Conservation (phyloP, 2,888 invertebrate species). For the Thysanoteuthis rhombus region DNA sequence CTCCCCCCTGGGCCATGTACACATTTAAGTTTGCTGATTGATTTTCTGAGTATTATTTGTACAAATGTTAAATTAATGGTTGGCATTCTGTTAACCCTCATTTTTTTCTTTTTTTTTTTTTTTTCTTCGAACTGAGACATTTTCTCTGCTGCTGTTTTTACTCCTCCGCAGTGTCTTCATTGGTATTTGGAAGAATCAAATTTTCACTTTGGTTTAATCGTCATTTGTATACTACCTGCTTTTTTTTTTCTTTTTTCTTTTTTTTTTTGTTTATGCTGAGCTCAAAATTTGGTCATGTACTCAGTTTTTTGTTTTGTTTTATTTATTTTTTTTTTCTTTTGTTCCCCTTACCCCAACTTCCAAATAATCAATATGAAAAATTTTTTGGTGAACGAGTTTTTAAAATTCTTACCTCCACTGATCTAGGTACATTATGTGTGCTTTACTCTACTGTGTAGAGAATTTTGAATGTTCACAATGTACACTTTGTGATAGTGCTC, state of each 20-base stretch:
- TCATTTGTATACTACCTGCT: not conserved
- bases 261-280: not conserved
- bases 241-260: not conserved
- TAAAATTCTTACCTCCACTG: not conserved
- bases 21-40: not conserved
- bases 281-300: not conserved
- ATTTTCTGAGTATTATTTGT: constrained; percentile 12
- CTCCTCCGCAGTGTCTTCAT: not conserved
- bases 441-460: not conserved
- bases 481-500: not conserved
- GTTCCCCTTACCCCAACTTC: not conserved
- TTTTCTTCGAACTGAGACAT: not conserved
- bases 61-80: not conserved
- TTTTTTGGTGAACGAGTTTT: not conserved
- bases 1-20: not conserved
- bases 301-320: not conserved
- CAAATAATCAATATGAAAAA: not conserved
- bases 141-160: not conserved
- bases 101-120: not conserved
- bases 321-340: not conserved
- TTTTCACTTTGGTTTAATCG: not conserved
- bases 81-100: not conserved
- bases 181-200: not conserved
- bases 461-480: not conserved
- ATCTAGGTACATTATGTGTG: not conserved